phyloP scores from a whole-genome alignment of 2,113 vertebrate species.

The Gambusia affinis region DNA sequence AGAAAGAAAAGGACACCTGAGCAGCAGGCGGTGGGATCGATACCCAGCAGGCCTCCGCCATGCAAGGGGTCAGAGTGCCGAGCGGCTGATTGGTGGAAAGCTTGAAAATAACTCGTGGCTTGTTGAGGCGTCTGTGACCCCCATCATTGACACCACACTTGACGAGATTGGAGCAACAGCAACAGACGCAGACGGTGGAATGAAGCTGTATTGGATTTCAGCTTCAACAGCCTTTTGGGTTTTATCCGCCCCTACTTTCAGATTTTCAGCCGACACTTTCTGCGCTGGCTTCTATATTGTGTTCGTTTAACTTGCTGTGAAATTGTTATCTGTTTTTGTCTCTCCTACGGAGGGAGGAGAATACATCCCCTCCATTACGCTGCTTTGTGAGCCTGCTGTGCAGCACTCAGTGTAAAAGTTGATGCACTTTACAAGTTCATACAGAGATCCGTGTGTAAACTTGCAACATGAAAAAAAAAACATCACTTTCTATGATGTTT shows the following conservation, averaged over 20 bases:
- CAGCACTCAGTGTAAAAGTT: neutral
- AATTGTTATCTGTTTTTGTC: constrained; percentile 40
- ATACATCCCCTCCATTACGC: constrained; percentile 9
- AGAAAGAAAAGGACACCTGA: constrained; percentile 51
- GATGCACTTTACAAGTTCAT: neutral
- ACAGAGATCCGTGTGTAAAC: neutral
- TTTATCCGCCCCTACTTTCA: constrained; percentile 26
- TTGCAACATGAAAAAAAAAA: neutral
- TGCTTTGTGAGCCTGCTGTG: constrained; percentile 21
- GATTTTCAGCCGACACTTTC: constrained; percentile 16
- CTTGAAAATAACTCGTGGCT: constrained; percentile 51
- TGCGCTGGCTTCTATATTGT: constrained; percentile 10
- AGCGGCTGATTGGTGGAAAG: constrained; percentile 53
- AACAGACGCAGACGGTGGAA: constrained; percentile 20
- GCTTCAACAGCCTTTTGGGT: constrained; percentile 33
- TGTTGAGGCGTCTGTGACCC: constrained; percentile 35
- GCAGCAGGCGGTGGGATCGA: constrained; percentile 47
- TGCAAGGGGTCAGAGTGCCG: constrained; percentile 40
- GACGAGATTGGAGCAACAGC: constrained; percentile 39
- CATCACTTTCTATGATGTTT: neutral
- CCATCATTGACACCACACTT: constrained; percentile 47
- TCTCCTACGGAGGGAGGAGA: constrained; percentile 31
- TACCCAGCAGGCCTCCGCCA: constrained; percentile 35
- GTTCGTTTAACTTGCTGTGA: constrained; percentile 47
- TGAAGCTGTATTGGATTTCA: constrained; percentile 45